phyloP scores from a whole-genome alignment of 1,140 invertebrate genomes.

The Dendrolimus punctatus region DNA sequence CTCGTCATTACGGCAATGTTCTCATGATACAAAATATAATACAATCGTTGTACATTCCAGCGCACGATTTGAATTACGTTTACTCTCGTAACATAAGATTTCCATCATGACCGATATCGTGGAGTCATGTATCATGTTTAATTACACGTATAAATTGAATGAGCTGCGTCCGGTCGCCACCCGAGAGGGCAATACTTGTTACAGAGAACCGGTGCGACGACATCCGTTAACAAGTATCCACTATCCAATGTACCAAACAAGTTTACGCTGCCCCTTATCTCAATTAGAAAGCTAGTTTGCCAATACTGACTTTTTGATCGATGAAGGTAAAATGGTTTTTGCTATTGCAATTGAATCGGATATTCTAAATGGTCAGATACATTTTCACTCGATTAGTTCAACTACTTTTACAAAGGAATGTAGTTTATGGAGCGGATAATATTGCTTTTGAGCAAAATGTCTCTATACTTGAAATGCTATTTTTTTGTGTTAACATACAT shows the following conservation, averaged over 20 bases:
- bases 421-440: slow-evolving; percentile 5
- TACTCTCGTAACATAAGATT: slow-evolving; percentile 20
- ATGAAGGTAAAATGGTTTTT: slow-evolving; percentile 19
- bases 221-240: slow-evolving; percentile 22
- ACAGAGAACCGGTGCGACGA: slow-evolving; percentile 15
- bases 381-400: slow-evolving; percentile 6
- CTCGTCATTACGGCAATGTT: slow-evolving; percentile 10
- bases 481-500: too few relatives aligned
- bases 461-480: too few relatives aligned
- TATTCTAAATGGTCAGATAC: slow-evolving; percentile 1
- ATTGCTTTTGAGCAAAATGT: too few relatives aligned
- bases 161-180: slow-evolving; percentile 17
- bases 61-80: slow-evolving; percentile 17
- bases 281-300: slow-evolving; percentile 33
- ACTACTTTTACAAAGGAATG: slow-evolving; percentile 1
- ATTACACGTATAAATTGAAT: slow-evolving; percentile 31
- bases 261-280: slow-evolving; percentile 21
- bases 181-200: slow-evolving; percentile 10
- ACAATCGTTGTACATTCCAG: slow-evolving; percentile 14
- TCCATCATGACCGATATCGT: slow-evolving; percentile 17
- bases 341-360: slow-evolving; percentile 10
- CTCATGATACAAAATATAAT: slow-evolving; percentile 14
- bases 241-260: slow-evolving; percentile 14
- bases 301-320: slow-evolving; percentile 25
- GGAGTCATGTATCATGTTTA: slow-evolving; percentile 18